Conservation (phyloP, 2,113 vertebrate genomes). For the Amia ocellicauda region DNA sequence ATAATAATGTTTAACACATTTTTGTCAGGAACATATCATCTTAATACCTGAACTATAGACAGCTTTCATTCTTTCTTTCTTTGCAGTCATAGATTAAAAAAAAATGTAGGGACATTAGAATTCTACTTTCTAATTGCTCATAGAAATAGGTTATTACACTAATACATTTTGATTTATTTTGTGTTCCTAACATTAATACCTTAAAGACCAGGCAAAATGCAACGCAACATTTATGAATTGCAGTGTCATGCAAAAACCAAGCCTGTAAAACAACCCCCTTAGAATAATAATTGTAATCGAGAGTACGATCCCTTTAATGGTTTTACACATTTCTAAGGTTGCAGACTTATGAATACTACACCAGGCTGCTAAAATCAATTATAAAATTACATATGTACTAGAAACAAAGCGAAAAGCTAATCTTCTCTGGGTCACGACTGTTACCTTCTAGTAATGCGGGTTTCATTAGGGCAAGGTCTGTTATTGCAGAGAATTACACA, state of each 20-base stretch:
- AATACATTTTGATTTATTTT: no score
- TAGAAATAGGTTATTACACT: no score
- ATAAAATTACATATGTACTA: slow-evolving; percentile 76
- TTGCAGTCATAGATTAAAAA: no score
- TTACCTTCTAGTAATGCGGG: slow-evolving; percentile 70
- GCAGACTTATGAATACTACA: slow-evolving; percentile 24
- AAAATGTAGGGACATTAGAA: no score
- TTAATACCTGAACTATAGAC: no score
- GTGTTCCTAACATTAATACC: no score
- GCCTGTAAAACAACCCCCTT: background rate
- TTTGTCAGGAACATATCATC: no score
- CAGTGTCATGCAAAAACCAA: background rate
- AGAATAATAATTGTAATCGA: slow-evolving; percentile 17
- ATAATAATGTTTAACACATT: no score
- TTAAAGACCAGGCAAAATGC: slow-evolving; percentile 10
- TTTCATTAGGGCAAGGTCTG: slow-evolving; percentile 77
- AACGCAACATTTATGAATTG: background rate
- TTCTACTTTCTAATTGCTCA: no score
- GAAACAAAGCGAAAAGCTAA: slow-evolving; percentile 68
- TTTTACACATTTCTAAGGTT: slow-evolving; percentile 9
- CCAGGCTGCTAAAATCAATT: slow-evolving; percentile 71
- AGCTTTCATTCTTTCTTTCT: no score
- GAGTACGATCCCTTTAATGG: slow-evolving; percentile 7
- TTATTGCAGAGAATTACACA: slow-evolving; percentile 67
- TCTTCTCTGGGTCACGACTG: slow-evolving; percentile 67